Conservation (phyloP, 2,888 invertebrate species). For the Embidobia sp. region DNA sequence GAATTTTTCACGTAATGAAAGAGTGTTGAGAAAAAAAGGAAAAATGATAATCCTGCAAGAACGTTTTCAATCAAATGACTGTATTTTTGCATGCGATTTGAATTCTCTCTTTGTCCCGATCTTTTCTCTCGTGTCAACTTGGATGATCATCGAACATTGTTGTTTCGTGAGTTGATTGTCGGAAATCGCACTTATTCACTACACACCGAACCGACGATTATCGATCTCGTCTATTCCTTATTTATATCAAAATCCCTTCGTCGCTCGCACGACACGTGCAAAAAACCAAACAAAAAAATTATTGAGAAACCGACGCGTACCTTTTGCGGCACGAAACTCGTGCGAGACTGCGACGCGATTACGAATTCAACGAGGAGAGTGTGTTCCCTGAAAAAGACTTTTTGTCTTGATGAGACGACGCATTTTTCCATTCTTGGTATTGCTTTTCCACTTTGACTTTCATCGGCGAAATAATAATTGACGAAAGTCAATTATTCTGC, state of each 20-base stretch:
- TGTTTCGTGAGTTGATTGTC: constrained; percentile 45
- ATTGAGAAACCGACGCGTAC: constrained; percentile 55
- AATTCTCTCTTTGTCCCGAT: neutral
- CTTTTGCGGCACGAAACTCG: constrained; percentile 54
- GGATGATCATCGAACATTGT: constrained; percentile 13
- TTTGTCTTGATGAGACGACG: constrained; percentile 41
- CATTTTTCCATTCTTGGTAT: constrained; percentile 47
- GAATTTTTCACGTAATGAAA: no score
- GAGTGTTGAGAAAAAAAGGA: no score
- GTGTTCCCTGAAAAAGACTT: constrained; percentile 50
- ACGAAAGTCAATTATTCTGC: constrained; percentile 12
- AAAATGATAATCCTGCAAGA: no score
- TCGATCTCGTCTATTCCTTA: constrained; percentile 64
- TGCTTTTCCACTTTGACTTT: constrained; percentile 44
- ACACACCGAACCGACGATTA: constrained; percentile 55
- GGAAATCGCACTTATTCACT: constrained; percentile 44
- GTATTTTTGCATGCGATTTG: neutral
- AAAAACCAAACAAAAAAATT: constrained; percentile 56
- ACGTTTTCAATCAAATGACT: no score
- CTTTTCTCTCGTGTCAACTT: constrained; percentile 4
- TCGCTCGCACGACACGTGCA: constrained; percentile 70
- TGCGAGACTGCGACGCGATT: constrained; percentile 60
- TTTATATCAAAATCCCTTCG: constrained; percentile 66
- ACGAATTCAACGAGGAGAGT: constrained; percentile 55
- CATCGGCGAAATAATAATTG: constrained; percentile 40